A percentile compares a stretch with the other conserved stretches of the same genome.
Evolutionary conservation across 1,140 invertebrate genomes (phyloP).

Genomic region (Drosophila kanapiae): DNA sequence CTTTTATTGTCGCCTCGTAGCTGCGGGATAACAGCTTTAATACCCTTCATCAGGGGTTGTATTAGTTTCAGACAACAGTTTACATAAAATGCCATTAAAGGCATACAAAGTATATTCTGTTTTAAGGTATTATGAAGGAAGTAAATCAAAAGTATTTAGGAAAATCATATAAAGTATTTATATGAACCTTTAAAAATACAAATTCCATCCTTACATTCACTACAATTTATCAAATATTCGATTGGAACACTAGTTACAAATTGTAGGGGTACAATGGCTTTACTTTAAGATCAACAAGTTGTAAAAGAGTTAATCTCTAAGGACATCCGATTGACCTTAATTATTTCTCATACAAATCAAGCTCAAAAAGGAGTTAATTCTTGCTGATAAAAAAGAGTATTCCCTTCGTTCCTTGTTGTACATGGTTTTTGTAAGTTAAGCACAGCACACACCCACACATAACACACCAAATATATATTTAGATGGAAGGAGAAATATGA

Average conservation of each 20-base stretch:
- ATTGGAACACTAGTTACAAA: background rate
- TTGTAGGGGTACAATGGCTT: too few species aligned
- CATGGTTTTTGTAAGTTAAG: conserved; percentile 45
- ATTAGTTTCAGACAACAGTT: background rate
- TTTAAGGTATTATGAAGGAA: too few species aligned
- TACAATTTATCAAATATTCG: background rate
- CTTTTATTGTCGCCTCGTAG: conserved; percentile 68
- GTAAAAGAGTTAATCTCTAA: background rate
- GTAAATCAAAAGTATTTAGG: background rate
- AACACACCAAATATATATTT: conserved; percentile 28
- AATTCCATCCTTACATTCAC: too few species aligned
- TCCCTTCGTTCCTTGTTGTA: conserved; percentile 15
- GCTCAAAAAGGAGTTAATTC: background rate
- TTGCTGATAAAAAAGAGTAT: background rate
- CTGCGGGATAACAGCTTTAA: conserved; percentile 29
- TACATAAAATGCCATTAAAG: background rate
- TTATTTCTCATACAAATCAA: too few species aligned
- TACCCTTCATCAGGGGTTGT: conserved; percentile 22
- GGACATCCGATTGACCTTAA: too few species aligned
- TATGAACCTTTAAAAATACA: too few species aligned
- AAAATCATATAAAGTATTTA: too few species aligned
- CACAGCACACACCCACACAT: conserved; percentile 44
- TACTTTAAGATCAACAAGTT: background rate
- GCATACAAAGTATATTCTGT: background rate
- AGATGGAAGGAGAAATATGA: conserved; percentile 62